Base-by-base conservation (phyloP, 1,140 invertebrate genomes). In the Antheraea mylitta region DNA sequence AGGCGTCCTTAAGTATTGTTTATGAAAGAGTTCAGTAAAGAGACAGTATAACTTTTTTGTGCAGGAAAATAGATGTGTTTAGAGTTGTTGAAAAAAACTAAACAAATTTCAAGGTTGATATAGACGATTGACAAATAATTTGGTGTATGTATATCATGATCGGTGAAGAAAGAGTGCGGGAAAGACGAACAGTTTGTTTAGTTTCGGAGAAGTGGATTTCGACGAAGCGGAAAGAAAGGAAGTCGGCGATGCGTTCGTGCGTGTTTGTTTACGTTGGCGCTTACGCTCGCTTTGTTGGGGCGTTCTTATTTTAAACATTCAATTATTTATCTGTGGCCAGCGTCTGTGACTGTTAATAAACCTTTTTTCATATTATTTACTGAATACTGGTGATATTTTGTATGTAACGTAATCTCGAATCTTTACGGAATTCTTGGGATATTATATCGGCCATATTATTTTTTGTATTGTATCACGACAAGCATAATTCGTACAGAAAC, bases 151-250 rank as follows among this genome's bases (percentile, higher is more conserved):
- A 7, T 42, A 42, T 0, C 7, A 11, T 42, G 7, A 42, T 42
- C 7, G 38, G 38, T 42, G 38, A 9, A 61, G 30, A 37, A 10
- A 37, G 61, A 30, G 61, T 22, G 61, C 61, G 19, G 9, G 59
- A 19, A 8, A 19, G 59, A 30, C 59, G 59, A 3, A 22, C 11
- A 63, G 19, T 72, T 79, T 79, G 72, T 83, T 83, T 80, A 75
- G 64, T 70, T 83, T 81, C 79, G 62, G 71, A 73, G 80, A 81
- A 81, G 71, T 73, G 71, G 70, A 74, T 69, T 82, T 81, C 80
- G 73, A 59, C 77, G 78, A 81, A 85, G 65, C 80, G 76, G 77
- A 79, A 80, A 80, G 77, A 84, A 83, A 77, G 84, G 84, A 81
- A 81, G 71, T 82, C 75, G 74, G 75, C 76, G 76, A 78, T 78